Percentiles rank a stretch among this genome's conserved stretches.
phyloP scores from a whole-genome alignment of 1,140 invertebrate genomes.

The Sogatella furcifera region DNA sequence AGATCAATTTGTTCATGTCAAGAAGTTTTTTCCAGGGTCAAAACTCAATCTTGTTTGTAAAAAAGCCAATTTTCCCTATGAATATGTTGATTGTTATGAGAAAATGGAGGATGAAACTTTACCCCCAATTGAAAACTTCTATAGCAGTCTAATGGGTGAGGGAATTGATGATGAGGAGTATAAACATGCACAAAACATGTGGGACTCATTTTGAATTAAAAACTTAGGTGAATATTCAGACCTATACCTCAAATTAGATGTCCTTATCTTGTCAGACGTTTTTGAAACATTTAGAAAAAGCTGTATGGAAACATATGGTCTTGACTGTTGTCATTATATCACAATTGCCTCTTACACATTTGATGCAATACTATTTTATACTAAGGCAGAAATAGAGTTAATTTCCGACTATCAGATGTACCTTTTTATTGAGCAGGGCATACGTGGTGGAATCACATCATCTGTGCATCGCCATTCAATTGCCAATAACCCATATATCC shows the following conservation, averaged over 20 bases:
- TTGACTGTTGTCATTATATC: slow-evolving; percentile 26
- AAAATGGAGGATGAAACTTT: slow-evolving; percentile 28
- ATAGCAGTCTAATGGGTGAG: slow-evolving; percentile 26
- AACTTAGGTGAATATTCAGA: slow-evolving; percentile 26
- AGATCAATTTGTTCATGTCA: not conserved
- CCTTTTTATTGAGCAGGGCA: slow-evolving; percentile 30
- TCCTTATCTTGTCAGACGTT: slow-evolving; percentile 33
- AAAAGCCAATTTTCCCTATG: slow-evolving; percentile 29
- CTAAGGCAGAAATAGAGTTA: slow-evolving; percentile 35
- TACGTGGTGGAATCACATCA: slow-evolving; percentile 25
- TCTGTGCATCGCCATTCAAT: slow-evolving; percentile 30
- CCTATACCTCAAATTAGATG: slow-evolving; percentile 33
- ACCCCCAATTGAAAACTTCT: slow-evolving; percentile 26
- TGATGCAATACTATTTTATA: slow-evolving; percentile 33
- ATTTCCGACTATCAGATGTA: slow-evolving; percentile 35
- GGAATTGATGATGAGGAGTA: slow-evolving; percentile 30
- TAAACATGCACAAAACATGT: slow-evolving; percentile 33
- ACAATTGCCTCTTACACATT: slow-evolving; percentile 32
- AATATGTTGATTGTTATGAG: slow-evolving; percentile 25
- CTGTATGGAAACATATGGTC: slow-evolving; percentile 20
- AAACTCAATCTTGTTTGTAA: slow-evolving; percentile 18
- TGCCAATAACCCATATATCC: slow-evolving; percentile 37
- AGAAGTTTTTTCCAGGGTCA: slow-evolving; percentile 4
- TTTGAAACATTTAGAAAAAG: slow-evolving; percentile 34
- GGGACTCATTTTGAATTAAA: slow-evolving; percentile 31